Base-by-base conservation (phyloP, 2,888 invertebrate species). In the Choristoneura rosaceana region DNA sequence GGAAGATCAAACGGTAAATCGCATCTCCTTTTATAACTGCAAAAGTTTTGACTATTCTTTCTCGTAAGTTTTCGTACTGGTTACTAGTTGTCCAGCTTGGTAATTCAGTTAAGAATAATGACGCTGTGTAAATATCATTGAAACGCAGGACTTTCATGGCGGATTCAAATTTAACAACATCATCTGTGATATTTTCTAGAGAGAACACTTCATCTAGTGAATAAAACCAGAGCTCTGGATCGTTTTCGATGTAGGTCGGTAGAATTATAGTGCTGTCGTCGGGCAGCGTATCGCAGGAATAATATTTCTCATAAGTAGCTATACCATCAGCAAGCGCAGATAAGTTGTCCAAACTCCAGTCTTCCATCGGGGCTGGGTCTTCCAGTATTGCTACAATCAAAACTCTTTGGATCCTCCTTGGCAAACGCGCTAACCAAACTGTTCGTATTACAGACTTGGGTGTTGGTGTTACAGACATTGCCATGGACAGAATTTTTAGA, bases 171-270 rank as follows among this genome's bases (percentile, higher is more conserved):
- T 50, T 50, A 9, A 50, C 50, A 5, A 8, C 15, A 8, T 50
- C 50, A 15, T 50, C 15, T 50, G 50, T 50, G 50, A 50, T 7
- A 2, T 17, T 4, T 3, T 4, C 1, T 15, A 14, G 4, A 50
- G 50, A 50, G 50, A 50, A 50, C 8, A 15, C 15, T 50, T 50
- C 15, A 15, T 50, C 50, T 50, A 50, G 7, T 4, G 15, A 50
- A 50, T 50, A 50, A 50, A 50, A 50, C 50, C 50, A 50, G 15
- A 50, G 50, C 7, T 50, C 50, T 2, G 50, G 50, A 50, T 50
- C 50, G 15, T 50, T 17, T 50, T 50, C 50, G 15, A 4, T 8
- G 15, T 50, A 50, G n/a, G 50, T 1, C 15, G 50, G 50, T 15
- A 50, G 15, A 15, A 0, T 7, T 7, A 50, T 15, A 8, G 50